Evolutionary conservation across 2,888 invertebrate genomes (phyloP), one percentile per base, ranked within the genome.

Genomic region (Drosophila macrospina): DNA sequence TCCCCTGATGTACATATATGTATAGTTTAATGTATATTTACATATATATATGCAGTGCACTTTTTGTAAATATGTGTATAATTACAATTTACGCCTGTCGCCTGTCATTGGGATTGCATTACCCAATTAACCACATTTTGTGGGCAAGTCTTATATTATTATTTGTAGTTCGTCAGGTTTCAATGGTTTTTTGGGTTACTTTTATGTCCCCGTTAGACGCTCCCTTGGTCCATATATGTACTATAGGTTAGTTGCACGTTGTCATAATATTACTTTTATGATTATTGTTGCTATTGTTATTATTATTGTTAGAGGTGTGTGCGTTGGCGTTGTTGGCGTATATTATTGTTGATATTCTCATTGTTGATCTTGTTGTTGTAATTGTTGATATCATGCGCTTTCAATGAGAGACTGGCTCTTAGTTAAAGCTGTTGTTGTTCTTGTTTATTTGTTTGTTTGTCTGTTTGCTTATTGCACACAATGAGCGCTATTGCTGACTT

Each of bases 401-500:
- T 73, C 69, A 60, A 54, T 76, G 66, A 57, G 60, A 28, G 37
- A 16, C 42, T 62, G 56, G 47, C 48, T 57, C 45, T 51, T 55
- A 59, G 75, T 59, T 54, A 36, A 67, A 44, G 42, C 36, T 52
- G 4, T 45, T 45, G 42, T 70, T 63, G 37, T 56, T 64, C 42
- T 56, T 75, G 52, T 57, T 26, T 41, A 37, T 37, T 44, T 47
- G 37, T 68, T 50, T 41, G 28, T 74, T 64, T 79, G 15, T 37
- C 15, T 70, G 30, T 52, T 60, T 69, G 50, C 69, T 74, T 71
- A 65, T 67, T 71, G 54, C 54, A 63, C 67, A 70, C 71, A 74
- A 74, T 67, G 68, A 59, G 11, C 66, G 13, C 67, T 75, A 67
- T 78, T 76, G 68, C 66, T 69, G 69, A 74, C 60, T 55, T 63